Conservation (phyloP, 2,888 invertebrate species). For the Spodoptera exigua region DNA sequence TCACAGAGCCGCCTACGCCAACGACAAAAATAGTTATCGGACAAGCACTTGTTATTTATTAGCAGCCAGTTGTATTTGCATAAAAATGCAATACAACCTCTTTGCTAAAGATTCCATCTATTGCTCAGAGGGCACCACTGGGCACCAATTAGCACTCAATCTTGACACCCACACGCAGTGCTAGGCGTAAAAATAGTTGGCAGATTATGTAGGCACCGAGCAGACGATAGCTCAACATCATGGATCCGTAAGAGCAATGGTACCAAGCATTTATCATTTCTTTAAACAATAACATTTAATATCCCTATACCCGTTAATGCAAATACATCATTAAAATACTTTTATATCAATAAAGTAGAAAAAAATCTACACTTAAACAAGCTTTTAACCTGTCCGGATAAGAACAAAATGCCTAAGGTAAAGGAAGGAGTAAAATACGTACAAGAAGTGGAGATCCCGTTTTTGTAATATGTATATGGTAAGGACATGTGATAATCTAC, state of each 20-base stretch:
- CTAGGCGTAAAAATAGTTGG: slow-evolving; percentile 37
- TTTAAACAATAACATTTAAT: not conserved
- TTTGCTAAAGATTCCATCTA: slow-evolving; percentile 56
- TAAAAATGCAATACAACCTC: slow-evolving; percentile 66
- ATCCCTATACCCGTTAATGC: no score
- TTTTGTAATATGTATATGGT: slow-evolving; percentile 2
- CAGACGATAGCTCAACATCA: slow-evolving; percentile 20
- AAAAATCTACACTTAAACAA: not conserved
- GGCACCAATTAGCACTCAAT: slow-evolving; percentile 68
- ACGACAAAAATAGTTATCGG: slow-evolving; percentile 38
- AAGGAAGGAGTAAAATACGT: not conserved
- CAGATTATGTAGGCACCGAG: slow-evolving; percentile 6
- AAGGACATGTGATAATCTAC: slow-evolving; percentile 18
- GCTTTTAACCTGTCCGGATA: not conserved
- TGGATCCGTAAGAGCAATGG: slow-evolving; percentile 8
- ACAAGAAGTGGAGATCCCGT: slow-evolving; percentile 27
- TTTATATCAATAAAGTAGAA: no score
- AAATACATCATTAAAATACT: no score
- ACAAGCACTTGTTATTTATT: slow-evolving; percentile 48
- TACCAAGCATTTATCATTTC: not conserved
- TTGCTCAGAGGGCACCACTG: slow-evolving; percentile 41
- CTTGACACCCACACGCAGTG: slow-evolving; percentile 57
- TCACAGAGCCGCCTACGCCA: slow-evolving; percentile 34
- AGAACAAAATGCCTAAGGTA: slow-evolving; percentile 6
- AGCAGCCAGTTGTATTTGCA: slow-evolving; percentile 57